Evolutionary conservation across 2,113 vertebrate species (phyloP), one percentile per base, ranked within the genome.

Genomic region (Meleagris gallopavo): DNA sequence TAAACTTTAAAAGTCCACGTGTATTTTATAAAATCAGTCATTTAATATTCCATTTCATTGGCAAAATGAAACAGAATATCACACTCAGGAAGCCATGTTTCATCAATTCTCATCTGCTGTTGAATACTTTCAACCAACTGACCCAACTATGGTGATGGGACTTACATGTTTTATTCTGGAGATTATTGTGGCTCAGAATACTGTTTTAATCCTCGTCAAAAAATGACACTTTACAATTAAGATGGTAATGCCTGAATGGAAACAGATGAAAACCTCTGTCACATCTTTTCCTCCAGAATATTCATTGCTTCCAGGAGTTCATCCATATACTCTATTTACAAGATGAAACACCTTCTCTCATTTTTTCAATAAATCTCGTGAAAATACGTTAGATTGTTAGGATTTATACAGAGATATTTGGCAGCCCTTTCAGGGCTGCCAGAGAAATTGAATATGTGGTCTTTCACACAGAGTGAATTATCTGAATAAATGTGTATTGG

Each of bases 401-500:
- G 66, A 85, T 58, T 84, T 89, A 90, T 75, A 81, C 5, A 54
- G 46, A 90, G 27, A 72, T 72, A 82, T 85, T 92, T 84, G 58
- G 54, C 58, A 96, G 40, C 21, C n/a, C 84, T 93, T 94, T 89
- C 48, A 89, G 30, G 43, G 20, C 48, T 89, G n/a, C 88, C 86
- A 86, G 86, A 92, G 66, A 92, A 93, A 93, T 48, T 79, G 74
- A 76, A 62, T 82, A 86, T 73, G 66, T 66, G 21, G 5, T 38
- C 73, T 88, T 64, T 54, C 61, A 82, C 58, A 58, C 4, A 58
- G 66, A 84, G 13, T 57, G 52, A 92, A 60, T 86, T 90, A 92
- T 84, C 73, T 72, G 83, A 90, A 90, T 93, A 93, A 96, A 92
- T 79, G 86, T 41, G 6, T 72, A 84, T 92, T 84, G 86, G 57